These are phyloP conservation scores for Lerema accius DNA, from an alignment of 1,140 invertebrate genomes.

Conservation along the genomic window DNA sequence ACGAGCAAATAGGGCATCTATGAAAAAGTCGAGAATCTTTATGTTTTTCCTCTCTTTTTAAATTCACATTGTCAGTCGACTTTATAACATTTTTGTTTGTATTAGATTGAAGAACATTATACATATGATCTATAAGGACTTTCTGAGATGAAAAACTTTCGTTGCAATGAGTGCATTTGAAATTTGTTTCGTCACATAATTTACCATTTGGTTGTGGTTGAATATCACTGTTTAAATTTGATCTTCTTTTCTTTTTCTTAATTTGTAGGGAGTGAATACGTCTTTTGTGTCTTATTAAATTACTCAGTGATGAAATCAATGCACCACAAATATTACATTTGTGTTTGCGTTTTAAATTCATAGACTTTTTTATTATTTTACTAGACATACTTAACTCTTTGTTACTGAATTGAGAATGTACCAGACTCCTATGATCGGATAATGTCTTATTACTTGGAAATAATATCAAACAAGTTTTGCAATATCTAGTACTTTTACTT, in stretches of 20 bases:
- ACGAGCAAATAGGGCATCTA: constrained; percentile 40
- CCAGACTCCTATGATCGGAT: constrained; percentile 38
- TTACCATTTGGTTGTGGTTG: constrained; percentile 3
- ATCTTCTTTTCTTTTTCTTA: constrained; percentile 9
- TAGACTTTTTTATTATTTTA: no score
- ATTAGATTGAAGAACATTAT: constrained; percentile 50
- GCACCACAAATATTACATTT: constrained; percentile 39
- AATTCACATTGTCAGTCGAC: no score
- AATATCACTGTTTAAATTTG: background rate
- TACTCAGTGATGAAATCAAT: background rate
- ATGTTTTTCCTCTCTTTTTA: constrained; percentile 14
- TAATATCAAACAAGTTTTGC: constrained; percentile 49
- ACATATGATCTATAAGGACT: constrained; percentile 62
- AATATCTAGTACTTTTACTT: constrained; percentile 45
- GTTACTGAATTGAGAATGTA: constrained; percentile 23
- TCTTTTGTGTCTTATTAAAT: constrained; percentile 28
- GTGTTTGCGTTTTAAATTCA: background rate
- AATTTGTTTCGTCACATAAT: background rate
- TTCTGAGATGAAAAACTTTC: constrained; percentile 47
- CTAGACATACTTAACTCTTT: background rate
- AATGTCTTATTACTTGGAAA: constrained; percentile 43
- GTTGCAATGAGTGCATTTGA: constrained; percentile 58
- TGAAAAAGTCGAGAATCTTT: constrained; percentile 9
- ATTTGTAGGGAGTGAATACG: background rate
- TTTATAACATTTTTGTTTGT: no score